A percentile compares a stretch with the other conserved stretches of the same genome.
These are phyloP conservation scores for Andrena haemorrhoa DNA, from an alignment of 2,888 invertebrate genomes.

Conservation along the genomic window DNA sequence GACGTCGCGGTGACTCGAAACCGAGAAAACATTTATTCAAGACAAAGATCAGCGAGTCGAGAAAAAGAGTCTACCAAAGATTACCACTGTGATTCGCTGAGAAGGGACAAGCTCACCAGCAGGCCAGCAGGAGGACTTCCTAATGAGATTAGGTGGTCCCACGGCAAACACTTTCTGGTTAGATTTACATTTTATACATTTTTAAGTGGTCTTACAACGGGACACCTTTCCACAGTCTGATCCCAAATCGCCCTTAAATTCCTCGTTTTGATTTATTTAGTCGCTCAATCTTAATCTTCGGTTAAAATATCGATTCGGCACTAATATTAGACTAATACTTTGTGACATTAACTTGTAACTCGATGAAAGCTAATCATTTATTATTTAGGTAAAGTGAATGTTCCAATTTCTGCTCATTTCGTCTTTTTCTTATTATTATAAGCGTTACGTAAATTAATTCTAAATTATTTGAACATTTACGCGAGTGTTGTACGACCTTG, in stretches of 20 bases:
- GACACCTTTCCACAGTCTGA: constrained; percentile 35
- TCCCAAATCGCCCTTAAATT: constrained; percentile 55
- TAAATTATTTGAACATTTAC: too few species aligned
- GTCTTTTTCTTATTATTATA: too few species aligned
- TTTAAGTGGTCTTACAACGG: constrained; percentile 80
- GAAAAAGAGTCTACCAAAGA: constrained; percentile 80
- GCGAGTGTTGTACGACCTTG: too few species aligned
- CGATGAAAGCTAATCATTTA: not conserved
- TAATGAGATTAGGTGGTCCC: constrained; percentile 84
- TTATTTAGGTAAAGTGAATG: too few species aligned
- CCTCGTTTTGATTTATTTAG: constrained; percentile 5
- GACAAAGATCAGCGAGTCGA: constrained; percentile 80
- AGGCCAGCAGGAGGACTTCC: constrained; percentile 82
- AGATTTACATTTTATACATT: constrained; percentile 85
- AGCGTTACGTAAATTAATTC: too few species aligned
- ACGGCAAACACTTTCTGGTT: constrained; percentile 83
- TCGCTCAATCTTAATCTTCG: constrained; percentile 18
- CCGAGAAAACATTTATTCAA: constrained; percentile 83
- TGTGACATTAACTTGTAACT: not conserved
- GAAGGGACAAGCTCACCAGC: constrained; percentile 72
- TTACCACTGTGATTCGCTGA: constrained; percentile 78
- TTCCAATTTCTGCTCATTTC: too few species aligned
- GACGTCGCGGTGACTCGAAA: constrained; percentile 73
- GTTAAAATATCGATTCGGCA: constrained; percentile 11
- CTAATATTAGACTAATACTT: not conserved